phyloP scores from a whole-genome alignment of 2,113 vertebrate species.

The Chaetura pelagica region DNA sequence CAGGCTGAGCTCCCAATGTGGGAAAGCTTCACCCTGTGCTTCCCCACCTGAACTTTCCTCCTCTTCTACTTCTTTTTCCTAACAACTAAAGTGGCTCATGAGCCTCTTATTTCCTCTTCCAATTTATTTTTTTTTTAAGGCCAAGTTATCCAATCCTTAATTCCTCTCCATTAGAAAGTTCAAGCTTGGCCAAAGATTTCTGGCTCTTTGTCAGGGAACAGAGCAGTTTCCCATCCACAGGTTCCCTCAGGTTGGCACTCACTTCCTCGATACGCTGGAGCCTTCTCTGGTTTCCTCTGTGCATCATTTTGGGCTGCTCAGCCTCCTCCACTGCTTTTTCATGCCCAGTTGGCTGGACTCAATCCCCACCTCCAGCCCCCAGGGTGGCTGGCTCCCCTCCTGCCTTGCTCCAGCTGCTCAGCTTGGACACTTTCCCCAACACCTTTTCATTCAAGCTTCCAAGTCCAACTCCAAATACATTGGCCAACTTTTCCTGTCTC shows the following conservation, averaged over 20 bases:
- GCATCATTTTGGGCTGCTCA: not conserved
- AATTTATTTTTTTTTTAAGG: not conserved
- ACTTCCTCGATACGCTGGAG: not conserved
- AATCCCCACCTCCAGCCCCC: not conserved
- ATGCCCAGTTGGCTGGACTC: not conserved
- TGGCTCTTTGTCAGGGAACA: not conserved
- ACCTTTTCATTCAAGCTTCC: not conserved
- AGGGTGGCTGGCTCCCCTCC: not conserved
- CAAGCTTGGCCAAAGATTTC: not conserved
- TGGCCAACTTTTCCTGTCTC: not conserved
- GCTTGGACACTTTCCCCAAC: not conserved
- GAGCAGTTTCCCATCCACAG: not conserved
- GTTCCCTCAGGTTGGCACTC: not conserved
- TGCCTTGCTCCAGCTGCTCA: not conserved
- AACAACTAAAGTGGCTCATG: not conserved
- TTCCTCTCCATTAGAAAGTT: not conserved
- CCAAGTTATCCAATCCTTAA: not conserved
- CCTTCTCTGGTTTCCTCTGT: not conserved
- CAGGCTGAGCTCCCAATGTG: not conserved
- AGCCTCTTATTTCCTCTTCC: not conserved
- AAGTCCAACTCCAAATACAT: not conserved
- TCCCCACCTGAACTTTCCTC: not conserved
- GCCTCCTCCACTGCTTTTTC: not conserved
- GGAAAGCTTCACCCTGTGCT: accelerated
- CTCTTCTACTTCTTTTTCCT: not conserved